Base-by-base conservation (phyloP, 2,797 vertebrate genomes). In the Zalophus californianus region DNA sequence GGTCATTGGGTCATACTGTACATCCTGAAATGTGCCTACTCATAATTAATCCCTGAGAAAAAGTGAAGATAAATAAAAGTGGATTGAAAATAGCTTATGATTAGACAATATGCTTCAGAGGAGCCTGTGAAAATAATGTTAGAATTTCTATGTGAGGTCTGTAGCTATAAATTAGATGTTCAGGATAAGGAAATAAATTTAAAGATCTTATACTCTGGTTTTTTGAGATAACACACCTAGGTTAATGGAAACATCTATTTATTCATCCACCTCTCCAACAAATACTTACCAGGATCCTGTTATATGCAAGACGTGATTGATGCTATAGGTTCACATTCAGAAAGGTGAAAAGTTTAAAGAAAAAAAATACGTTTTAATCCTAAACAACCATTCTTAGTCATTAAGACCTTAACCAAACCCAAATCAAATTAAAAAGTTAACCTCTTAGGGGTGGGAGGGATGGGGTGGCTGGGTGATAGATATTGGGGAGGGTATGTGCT, bases 391-490 rank as follows among this genome's bases (percentile, higher is more conserved):
- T 86, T 60, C 21, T 54, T 38, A 86, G 25, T 44, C 44, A 83
- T 68, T 80, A 66, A 92, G 52, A 85, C 20, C 4, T 50, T 79
- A 77, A 68, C 38, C 29, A 86, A 86, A 70, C 23, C 3, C 12
- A 93, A 86, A n/a, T 6, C 48, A 75, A 80, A 66, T 91, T 84
- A 62, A 88, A 91, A 86, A 84, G 13, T 77, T 87, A 38, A n/a
- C 32, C 32, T 86, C 35, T 86, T 68, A 0, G n/a, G n/a, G n/a
- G n/a, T n/a, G n/a, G n/a, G n/a, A n/a, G n/a, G n/a, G n/a, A n/a
- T n/a, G n/a, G n/a, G n/a, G n/a, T n/a, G n/a, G n/a, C n/a, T n/a
- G n/a, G n/a, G n/a, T n/a, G n/a, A n/a, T n/a, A n/a, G n/a, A n/a
- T n/a, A n/a, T n/a, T n/a, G n/a, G n/a, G n/a, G n/a, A n/a, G n/a